Percentiles rank a stretch among this genome's conserved stretches.
These are phyloP conservation scores for Thumatha senex DNA, from an alignment of 2,888 invertebrate species.

Conservation along the genomic window DNA sequence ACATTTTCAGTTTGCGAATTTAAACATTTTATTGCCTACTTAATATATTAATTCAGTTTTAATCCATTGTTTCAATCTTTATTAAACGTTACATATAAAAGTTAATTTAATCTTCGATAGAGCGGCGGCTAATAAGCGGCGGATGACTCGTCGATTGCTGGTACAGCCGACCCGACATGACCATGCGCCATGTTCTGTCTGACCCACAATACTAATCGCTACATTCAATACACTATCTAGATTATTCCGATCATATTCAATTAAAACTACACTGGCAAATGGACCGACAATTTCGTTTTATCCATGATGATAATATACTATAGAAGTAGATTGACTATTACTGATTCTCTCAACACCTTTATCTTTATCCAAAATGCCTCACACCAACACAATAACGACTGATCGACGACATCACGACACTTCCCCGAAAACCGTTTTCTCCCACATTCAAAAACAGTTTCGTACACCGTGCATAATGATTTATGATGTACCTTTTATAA, in stretches of 20 bases:
- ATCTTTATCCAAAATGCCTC: not conserved
- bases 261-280: constrained; percentile 20
- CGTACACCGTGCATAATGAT: constrained; percentile 71
- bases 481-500: constrained; percentile 79
- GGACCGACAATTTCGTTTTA: constrained; percentile 15
- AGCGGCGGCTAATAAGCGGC: constrained; percentile 70
- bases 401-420: constrained; percentile 60
- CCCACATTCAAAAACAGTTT: constrained; percentile 70
- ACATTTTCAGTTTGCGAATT: not conserved
- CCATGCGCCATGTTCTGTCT: constrained; percentile 55
- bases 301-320: not conserved
- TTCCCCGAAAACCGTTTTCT: constrained; percentile 72
- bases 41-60: too few species aligned
- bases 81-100: constrained; percentile 65
- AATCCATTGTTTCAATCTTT: constrained; percentile 60
- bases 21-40: too few species aligned
- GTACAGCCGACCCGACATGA: constrained; percentile 51
- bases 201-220: constrained; percentile 50
- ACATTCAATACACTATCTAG: constrained; percentile 43
- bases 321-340: not conserved
- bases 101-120: constrained; percentile 75
- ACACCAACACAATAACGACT: constrained; percentile 58
- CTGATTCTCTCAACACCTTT: not conserved
- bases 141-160: constrained; percentile 71
- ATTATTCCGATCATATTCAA: constrained; percentile 26